Evolutionary conservation across 2,113 vertebrate genomes (phyloP).

Genomic region (Dicerorhinus sumatrensis): DNA sequence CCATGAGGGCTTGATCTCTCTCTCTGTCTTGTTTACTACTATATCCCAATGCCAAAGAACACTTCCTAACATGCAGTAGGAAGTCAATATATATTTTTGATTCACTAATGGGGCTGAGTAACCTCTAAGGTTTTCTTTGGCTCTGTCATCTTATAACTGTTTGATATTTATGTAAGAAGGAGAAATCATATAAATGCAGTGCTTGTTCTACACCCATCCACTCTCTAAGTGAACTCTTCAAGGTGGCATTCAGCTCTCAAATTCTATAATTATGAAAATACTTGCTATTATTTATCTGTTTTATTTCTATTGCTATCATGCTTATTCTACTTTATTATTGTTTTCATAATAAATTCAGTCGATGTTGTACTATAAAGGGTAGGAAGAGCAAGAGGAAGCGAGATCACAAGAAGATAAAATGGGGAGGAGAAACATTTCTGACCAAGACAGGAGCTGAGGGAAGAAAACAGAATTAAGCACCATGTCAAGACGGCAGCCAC

Average conservation of each 20-base stretch:
- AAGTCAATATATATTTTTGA: constrained; percentile 32
- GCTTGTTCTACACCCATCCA: background rate
- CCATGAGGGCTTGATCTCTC: background rate
- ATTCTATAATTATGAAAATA: background rate
- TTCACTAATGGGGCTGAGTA: background rate
- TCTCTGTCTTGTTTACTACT: background rate
- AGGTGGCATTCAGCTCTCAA: background rate
- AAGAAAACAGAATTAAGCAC: background rate
- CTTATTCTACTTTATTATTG: background rate
- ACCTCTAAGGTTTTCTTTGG: background rate
- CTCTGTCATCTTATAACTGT: background rate
- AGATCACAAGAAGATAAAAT: background rate
- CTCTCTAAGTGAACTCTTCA: background rate
- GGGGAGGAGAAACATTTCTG: background rate
- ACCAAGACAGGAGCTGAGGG: background rate
- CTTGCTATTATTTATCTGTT: background rate
- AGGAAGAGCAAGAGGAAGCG: background rate
- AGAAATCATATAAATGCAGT: background rate
- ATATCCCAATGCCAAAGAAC: background rate
- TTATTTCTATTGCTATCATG: background rate
- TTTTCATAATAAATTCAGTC: background rate
- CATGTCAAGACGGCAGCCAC: background rate
- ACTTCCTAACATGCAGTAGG: background rate
- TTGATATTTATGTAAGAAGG: background rate
- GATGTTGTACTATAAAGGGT: background rate